Percentiles rank a stretch among this genome's conserved stretches.
These are phyloP conservation scores for Aphelenchoides besseyi DNA, from an alignment of 1,140 invertebrate genomes.

Conservation along the genomic window DNA sequence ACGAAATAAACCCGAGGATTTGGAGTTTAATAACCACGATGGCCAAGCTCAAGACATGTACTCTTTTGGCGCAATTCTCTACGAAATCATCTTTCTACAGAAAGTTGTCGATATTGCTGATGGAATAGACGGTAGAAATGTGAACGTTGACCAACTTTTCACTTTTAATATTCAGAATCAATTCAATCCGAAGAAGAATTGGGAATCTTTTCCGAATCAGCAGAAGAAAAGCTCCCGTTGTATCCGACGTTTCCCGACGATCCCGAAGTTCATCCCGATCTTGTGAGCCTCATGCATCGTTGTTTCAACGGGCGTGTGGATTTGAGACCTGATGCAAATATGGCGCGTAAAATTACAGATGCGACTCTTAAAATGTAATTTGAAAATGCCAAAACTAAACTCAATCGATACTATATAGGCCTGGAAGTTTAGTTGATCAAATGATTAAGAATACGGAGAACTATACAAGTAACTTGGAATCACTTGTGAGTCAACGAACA, in stretches of 20 bases:
- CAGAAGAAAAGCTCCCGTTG: constrained; percentile 42
- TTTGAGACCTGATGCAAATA: constrained; percentile 36
- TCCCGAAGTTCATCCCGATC: constrained; percentile 42
- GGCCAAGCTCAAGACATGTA: constrained; percentile 48
- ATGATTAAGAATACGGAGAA: constrained; percentile 57
- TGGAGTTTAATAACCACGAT: constrained; percentile 48
- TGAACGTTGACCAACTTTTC: neutral
- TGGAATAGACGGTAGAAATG: constrained; percentile 33
- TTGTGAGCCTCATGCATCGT: constrained; percentile 41
- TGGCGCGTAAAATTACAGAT: constrained; percentile 50
- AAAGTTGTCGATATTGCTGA: constrained; percentile 39
- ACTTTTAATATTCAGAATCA: constrained; percentile 8
- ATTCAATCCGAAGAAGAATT: constrained; percentile 36
- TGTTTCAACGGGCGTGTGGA: constrained; percentile 42
- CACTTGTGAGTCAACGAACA: constrained; percentile 45
- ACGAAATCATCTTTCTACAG: constrained; percentile 40
- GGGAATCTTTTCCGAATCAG: constrained; percentile 48
- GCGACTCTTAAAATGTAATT: constrained; percentile 51
- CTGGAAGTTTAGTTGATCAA: constrained; percentile 51
- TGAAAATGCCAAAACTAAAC: neutral
- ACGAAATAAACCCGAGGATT: constrained; percentile 46
- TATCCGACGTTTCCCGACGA: constrained; percentile 42
- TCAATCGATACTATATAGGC: constrained; percentile 21
- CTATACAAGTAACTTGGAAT: constrained; percentile 44
- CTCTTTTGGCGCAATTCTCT: constrained; percentile 46